These are phyloP conservation scores for Machimus rusticus DNA, from an alignment of 2,888 invertebrate species.

Conservation along the genomic window DNA sequence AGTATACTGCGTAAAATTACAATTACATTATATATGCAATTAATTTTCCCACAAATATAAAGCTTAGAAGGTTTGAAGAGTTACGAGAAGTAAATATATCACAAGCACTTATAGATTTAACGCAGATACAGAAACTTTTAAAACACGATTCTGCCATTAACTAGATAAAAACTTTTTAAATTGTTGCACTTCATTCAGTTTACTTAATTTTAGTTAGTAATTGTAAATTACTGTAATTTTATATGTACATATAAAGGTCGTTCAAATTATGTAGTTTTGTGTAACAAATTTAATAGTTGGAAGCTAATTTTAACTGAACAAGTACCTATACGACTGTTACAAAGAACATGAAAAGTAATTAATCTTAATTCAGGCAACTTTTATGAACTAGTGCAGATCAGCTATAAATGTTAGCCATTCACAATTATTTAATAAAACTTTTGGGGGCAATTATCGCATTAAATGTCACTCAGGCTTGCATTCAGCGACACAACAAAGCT, in stretches of 20 bases:
- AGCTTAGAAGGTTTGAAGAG: too few relatives aligned
- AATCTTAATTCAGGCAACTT: neutral
- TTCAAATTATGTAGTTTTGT: too few relatives aligned
- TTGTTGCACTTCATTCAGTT: neutral
- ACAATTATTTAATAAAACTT: neutral
- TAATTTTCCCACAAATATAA: too few relatives aligned
- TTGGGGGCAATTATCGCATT: neutral
- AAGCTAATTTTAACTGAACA: neutral
- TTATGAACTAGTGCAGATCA: neutral
- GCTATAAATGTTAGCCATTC: neutral
- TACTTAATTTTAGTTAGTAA: neutral
- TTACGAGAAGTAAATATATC: too few relatives aligned
- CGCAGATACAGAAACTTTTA: neutral
- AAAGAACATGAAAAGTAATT: neutral
- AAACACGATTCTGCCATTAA: neutral
- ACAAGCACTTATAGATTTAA: neutral
- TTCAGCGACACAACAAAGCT: neutral
- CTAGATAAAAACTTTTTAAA: neutral
- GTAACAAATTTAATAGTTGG: neutral
- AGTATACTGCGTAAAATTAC: too few relatives aligned
- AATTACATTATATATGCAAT: too few relatives aligned
- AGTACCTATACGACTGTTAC: neutral
- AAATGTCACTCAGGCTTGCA: neutral
- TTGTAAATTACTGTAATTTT: neutral
- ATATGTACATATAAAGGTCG: neutral